Percentiles rank a stretch among this genome's conserved stretches.
These are phyloP conservation scores for Diabrotica undecimpunctata DNA, from an alignment of 1,140 invertebrate genomes.

Conservation along the genomic window DNA sequence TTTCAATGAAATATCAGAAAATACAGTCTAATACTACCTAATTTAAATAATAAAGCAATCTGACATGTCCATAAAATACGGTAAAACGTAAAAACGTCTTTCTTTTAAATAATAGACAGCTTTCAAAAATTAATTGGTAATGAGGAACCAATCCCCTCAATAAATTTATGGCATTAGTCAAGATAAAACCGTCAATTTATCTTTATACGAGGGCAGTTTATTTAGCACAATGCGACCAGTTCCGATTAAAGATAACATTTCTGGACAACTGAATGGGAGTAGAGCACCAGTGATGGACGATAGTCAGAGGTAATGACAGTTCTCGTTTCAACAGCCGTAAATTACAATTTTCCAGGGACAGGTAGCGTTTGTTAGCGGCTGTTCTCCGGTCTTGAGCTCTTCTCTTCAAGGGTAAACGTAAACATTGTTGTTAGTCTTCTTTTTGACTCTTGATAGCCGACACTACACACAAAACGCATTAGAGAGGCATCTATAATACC, in stretches of 20 bases:
- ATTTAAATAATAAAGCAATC: too few relatives aligned
- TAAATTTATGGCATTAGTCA: slow-evolving; percentile 15
- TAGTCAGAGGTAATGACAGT: slow-evolving; percentile 39
- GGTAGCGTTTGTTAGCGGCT: slow-evolving; percentile 33
- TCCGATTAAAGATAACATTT: slow-evolving; percentile 14
- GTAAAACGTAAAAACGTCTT: too few relatives aligned
- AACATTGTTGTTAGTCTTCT: slow-evolving; percentile 2
- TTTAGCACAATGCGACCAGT: slow-evolving; percentile 16
- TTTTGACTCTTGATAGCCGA: neutral
- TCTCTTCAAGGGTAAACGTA: slow-evolving; percentile 2
- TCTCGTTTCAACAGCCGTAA: slow-evolving; percentile 36
- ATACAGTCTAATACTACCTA: too few relatives aligned
- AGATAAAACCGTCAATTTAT: slow-evolving; percentile 17
- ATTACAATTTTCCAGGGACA: slow-evolving; percentile 36
- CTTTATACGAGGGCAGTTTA: slow-evolving; percentile 17
- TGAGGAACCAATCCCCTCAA: neutral
- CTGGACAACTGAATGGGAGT: slow-evolving; percentile 32
- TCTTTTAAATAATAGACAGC: too few relatives aligned
- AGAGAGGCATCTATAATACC: slow-evolving; percentile 17
- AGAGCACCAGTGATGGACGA: slow-evolving; percentile 33
- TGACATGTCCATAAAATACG: too few relatives aligned
- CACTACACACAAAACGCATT: slow-evolving; percentile 36
- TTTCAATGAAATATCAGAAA: too few relatives aligned
- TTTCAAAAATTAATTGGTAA: neutral
- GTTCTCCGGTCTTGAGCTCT: slow-evolving; percentile 1